Evolutionary conservation across 2,113 vertebrate species (phyloP).

Genomic region (Theristicus caerulescens): DNA sequence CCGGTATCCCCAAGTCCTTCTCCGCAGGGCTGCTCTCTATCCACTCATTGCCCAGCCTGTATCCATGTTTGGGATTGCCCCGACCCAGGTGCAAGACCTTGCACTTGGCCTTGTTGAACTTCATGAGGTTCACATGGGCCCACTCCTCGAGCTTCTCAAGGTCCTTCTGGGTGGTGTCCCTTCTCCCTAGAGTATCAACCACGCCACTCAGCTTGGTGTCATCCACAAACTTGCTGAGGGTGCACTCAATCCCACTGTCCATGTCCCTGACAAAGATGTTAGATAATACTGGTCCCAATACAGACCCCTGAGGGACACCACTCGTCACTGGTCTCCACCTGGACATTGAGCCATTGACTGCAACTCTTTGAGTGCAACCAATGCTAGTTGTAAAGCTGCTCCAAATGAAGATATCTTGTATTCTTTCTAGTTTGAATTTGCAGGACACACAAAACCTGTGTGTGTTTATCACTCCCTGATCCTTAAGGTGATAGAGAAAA

Average conservation of each 20-base stretch:
- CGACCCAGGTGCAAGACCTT: too few species aligned
- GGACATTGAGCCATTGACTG: fast-evolving
- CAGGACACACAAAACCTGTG: not conserved
- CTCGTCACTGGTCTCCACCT: not conserved
- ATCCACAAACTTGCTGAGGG: not conserved
- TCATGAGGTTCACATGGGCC: not conserved
- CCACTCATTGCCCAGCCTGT: not conserved
- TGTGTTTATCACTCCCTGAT: not conserved
- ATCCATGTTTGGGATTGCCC: not conserved
- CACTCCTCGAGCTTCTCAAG: not conserved
- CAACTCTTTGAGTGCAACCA: not conserved
- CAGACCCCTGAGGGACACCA: fast-evolving
- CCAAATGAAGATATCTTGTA: not conserved
- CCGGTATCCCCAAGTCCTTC: not conserved
- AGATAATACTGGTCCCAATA: not conserved
- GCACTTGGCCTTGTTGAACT: not conserved
- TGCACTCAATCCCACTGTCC: not conserved
- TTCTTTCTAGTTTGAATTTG: not conserved
- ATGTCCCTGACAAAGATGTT: not conserved
- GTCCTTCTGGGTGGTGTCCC: not conserved
- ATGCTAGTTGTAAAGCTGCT: not conserved
- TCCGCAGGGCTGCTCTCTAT: not conserved
- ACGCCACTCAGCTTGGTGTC: not conserved
- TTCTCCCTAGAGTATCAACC: not conserved
- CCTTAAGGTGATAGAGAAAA: not conserved